Base-by-base conservation (phyloP, 2,797 vertebrate genomes). In the Distichodus sexfasciatus region DNA sequence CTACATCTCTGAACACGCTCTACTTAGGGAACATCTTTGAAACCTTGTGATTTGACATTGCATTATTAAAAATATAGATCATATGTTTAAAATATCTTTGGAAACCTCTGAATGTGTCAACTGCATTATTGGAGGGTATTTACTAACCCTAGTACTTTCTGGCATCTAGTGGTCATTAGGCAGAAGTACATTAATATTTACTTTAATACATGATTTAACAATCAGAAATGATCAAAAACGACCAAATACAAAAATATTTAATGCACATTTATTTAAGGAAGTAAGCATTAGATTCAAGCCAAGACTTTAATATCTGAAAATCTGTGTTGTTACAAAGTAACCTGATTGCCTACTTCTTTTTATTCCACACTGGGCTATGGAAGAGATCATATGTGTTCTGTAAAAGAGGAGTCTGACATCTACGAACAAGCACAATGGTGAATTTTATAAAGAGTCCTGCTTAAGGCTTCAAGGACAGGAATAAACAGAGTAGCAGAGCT, bases 261-360 rank as follows among this genome's bases (percentile, higher is more conserved):
- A 81, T 76, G 68, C 67, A 74, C 36, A 68, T 76, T 81, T 74
- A 81, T 78, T 81, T 68, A 82, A 78, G 75, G n/a, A 53, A 63
- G 58, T 66, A 48, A 74, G 54, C 66, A 85, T 47, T 81, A 80
- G 78, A 35, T 53, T 31, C 29, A 14, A 41, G 26, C 26, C 29
- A 14, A 41, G 26, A 26, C 41, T 66, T 66, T 79, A 75, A 63
- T 81, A 12, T 46, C 35, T 67, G 41, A 78, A 76, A 33, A 44
- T 21, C 31, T 31, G 15, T 59, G 41, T 17, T 9, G 29, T 50
- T 38, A 36, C 4, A 12, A n/a, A 15, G 6, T 4, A 15, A 29
- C 36, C 21, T 8, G 2, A 51, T 23, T 3, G 17, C 10, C 38
- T 4, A 65, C 12, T 29, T 10, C 23, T 47, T n/a, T 64, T 63